phyloP scores from a whole-genome alignment of 1,140 invertebrate genomes.

The Sesamia nonagrioides region DNA sequence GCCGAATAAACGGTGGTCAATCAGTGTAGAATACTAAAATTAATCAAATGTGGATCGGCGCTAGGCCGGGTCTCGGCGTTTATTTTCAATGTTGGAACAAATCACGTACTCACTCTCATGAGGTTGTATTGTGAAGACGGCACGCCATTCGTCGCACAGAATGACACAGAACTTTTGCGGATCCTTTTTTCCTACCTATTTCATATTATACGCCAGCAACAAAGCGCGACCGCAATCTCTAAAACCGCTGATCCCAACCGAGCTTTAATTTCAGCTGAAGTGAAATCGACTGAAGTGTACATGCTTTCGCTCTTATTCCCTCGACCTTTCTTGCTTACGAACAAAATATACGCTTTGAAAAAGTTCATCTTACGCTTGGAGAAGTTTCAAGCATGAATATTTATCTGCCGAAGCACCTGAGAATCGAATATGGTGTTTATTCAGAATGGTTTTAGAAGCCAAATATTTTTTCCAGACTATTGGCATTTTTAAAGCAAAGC shows the following conservation, averaged over 20 bases:
- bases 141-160: constrained; percentile 37
- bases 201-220: constrained; percentile 51
- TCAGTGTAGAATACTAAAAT: background rate
- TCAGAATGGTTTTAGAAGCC: background rate
- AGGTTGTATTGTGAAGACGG: constrained; percentile 36
- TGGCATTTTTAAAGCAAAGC: background rate
- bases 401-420: constrained; percentile 34
- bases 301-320: constrained; percentile 70
- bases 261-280: constrained; percentile 66
- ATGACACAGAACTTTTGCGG: constrained; percentile 42
- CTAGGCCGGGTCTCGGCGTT: background rate
- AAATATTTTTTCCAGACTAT: background rate
- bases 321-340: constrained; percentile 57
- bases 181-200: constrained; percentile 45
- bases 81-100: background rate
- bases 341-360: constrained; percentile 54
- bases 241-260: constrained; percentile 55
- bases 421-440: constrained; percentile 9
- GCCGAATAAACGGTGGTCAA: background rate
- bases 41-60: background rate
- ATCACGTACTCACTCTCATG: constrained; percentile 21
- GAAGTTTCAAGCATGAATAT: constrained; percentile 53
- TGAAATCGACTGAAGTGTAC: constrained; percentile 69
- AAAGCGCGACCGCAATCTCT: constrained; percentile 53
- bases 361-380: constrained; percentile 46